phyloP scores from a whole-genome alignment of 2,888 invertebrate species.

The Caenorhabditis plicata region DNA sequence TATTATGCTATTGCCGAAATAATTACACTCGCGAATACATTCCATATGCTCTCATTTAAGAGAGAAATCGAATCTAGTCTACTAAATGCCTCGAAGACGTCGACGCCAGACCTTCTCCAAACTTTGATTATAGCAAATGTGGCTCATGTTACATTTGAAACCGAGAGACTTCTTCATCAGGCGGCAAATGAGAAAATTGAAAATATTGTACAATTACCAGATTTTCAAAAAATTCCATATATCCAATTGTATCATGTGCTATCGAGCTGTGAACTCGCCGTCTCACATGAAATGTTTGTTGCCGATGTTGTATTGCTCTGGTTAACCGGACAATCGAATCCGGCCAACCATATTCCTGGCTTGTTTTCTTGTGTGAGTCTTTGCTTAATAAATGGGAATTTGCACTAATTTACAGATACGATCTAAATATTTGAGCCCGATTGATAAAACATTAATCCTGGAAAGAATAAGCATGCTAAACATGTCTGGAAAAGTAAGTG shows the following conservation, averaged over 20 bases:
- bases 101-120: slow-evolving; percentile 27
- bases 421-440: slow-evolving; percentile 22
- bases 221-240: slow-evolving; percentile 22
- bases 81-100: slow-evolving; percentile 17
- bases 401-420: slow-evolving; percentile 10
- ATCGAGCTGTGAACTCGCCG: slow-evolving; percentile 23
- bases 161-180: slow-evolving; percentile 16
- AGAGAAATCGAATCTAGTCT: slow-evolving; percentile 13
- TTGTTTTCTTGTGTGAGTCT: slow-evolving; percentile 12
- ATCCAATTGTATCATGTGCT: slow-evolving; percentile 24
- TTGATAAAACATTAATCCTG: slow-evolving; percentile 31
- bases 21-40: slow-evolving; percentile 24
- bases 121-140: slow-evolving; percentile 26
- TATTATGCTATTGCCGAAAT: slow-evolving; percentile 29
- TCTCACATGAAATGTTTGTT: slow-evolving; percentile 25
- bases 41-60: slow-evolving; percentile 19
- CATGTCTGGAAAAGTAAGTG: slow-evolving; percentile 14
- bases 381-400: not conserved
- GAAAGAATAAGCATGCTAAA: slow-evolving; percentile 26
- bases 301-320: slow-evolving; percentile 32
- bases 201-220: slow-evolving; percentile 20
- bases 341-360: slow-evolving; percentile 10
- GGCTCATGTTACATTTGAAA: slow-evolving; percentile 7
- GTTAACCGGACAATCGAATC: slow-evolving; percentile 23
- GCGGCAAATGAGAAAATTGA: slow-evolving; percentile 19